These are phyloP conservation scores for Mustela lutreola DNA, from an alignment of 2,113 vertebrate genomes.

Conservation along the genomic window DNA sequence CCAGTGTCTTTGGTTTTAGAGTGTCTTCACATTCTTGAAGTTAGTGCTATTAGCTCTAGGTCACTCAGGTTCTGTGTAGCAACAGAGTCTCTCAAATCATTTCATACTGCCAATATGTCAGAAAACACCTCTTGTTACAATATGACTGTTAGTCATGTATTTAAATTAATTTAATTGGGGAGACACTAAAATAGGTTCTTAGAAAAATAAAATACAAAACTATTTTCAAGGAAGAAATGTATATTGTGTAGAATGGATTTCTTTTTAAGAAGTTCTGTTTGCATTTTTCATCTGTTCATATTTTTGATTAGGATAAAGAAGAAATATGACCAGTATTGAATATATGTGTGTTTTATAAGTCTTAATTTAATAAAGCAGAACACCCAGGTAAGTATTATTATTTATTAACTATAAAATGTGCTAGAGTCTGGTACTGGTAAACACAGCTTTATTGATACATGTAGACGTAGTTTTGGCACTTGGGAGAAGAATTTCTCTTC, in stretches of 20 bases:
- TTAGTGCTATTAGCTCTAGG: not conserved
- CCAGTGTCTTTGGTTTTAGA: not conserved
- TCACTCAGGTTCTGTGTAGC: too few species aligned
- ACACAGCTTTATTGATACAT: not conserved
- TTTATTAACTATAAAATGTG: too few species aligned
- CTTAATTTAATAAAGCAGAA: constrained; percentile 19
- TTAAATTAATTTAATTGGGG: not conserved
- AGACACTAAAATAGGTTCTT: not conserved
- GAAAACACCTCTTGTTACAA: not conserved
- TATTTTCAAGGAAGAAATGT: not conserved
- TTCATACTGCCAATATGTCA: not conserved
- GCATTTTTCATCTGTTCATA: not conserved
- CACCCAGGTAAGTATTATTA: not conserved
- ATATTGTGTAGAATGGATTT: not conserved
- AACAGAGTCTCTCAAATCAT: not conserved
- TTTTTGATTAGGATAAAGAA: constrained; percentile 28
- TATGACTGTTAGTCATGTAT: not conserved
- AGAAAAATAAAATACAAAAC: too few species aligned
- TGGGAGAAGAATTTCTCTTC: not conserved
- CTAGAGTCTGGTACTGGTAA: too few species aligned
- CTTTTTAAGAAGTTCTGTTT: not conserved
- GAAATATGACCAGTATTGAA: not conserved
- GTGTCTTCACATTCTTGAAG: not conserved
- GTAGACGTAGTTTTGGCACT: not conserved
- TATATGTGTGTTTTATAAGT: not conserved